Conservation (phyloP, 2,113 vertebrate genomes). For the Pituophis catenifer region DNA sequence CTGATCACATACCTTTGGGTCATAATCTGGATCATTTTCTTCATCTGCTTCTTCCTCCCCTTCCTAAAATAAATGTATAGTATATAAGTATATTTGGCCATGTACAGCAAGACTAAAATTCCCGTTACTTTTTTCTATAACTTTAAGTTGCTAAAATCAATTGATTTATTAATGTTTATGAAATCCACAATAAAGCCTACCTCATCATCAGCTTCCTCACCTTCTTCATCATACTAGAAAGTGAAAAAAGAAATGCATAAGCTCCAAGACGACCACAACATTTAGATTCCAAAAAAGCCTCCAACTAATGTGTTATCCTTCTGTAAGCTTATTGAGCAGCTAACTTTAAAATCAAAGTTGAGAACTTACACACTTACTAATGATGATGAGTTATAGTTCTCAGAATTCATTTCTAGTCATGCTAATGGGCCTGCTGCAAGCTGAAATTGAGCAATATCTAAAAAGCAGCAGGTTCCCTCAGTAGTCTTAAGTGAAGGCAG, state of each 20-base stretch:
- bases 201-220: slow-evolving; percentile 98
- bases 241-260: slow-evolving; percentile 36
- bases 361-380: background rate
- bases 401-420: background rate
- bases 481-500: background rate
- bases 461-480: background rate
- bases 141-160: background rate
- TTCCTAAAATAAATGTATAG: slow-evolving; percentile 76
- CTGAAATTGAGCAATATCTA: background rate
- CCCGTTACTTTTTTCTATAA: background rate
- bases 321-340: background rate
- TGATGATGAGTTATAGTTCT: background rate
- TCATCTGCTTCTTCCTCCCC: slow-evolving; percentile 98
- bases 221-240: slow-evolving; percentile 95
- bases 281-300: background rate
- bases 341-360: background rate
- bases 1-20: slow-evolving; percentile 85
- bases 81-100: background rate
- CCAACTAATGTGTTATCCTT: background rate
- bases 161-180: background rate
- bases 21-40: slow-evolving; percentile 97
- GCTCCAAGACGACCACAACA: background rate
- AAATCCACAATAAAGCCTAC: slow-evolving; percentile 69
- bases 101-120: background rate
- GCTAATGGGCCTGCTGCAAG: background rate